Conservation (phyloP, 2,797 vertebrate genomes). For the Atherinosoma microstoma region DNA sequence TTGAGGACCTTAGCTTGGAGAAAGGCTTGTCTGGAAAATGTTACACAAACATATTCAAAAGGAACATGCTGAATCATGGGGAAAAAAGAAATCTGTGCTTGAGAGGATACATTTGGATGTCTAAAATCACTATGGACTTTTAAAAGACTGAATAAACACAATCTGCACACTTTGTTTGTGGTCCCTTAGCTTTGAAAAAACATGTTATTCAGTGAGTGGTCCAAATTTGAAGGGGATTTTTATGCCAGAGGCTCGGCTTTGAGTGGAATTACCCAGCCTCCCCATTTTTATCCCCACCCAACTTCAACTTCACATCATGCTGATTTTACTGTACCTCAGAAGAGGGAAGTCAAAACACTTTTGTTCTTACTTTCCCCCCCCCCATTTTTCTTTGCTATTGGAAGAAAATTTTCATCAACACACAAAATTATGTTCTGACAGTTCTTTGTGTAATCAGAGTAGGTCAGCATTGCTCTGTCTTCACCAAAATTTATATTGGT, state of each 20-base stretch:
- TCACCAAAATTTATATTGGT: background rate
- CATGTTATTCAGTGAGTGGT: background rate
- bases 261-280: background rate
- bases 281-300: background rate
- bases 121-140: background rate
- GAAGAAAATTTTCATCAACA: background rate
- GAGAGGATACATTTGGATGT: background rate
- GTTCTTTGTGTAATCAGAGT: too few species aligned
- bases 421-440: background rate
- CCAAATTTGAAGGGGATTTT: background rate
- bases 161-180: background rate
- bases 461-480: background rate
- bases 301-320: background rate
- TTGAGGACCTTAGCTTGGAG: background rate
- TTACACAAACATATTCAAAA: background rate
- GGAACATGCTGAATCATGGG: background rate
- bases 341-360: background rate
- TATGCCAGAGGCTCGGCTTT: background rate
- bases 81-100: background rate
- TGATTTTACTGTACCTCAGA: background rate
- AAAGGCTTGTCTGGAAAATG: background rate
- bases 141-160: background rate
- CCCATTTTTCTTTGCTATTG: background rate
- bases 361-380: background rate
- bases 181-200: background rate